Evolutionary conservation across 1,140 invertebrate genomes (phyloP).

Genomic region (Aphis craccivora): DNA sequence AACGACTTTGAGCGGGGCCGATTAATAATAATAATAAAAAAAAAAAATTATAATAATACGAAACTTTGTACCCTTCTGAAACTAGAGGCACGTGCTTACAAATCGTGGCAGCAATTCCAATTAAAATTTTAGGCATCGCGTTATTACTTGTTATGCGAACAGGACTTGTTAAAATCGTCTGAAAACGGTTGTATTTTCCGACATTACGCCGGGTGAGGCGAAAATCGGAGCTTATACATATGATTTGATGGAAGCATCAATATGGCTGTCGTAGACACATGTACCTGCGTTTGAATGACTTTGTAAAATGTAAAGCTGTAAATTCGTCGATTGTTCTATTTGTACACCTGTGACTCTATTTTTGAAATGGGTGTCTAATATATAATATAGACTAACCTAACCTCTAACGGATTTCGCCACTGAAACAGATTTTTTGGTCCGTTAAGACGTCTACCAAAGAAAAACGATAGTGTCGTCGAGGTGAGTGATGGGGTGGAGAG

Average conservation of each 20-base stretch:
- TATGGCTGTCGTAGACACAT: neutral
- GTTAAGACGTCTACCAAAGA: neutral
- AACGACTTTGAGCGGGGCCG: neutral
- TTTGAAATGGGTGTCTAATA: neutral
- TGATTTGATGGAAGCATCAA: neutral
- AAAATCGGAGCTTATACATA: neutral
- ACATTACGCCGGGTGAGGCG: no score
- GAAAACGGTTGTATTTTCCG: neutral
- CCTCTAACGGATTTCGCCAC: neutral
- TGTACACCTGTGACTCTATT: neutral
- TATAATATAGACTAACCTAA: no score
- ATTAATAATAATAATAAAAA: neutral
- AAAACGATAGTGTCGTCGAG: no score
- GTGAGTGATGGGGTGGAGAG: neutral
- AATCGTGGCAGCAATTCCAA: neutral
- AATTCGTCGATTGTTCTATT: neutral
- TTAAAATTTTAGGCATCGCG: neutral
- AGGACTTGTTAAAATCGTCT: neutral
- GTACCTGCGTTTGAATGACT: neutral
- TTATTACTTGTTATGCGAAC: neutral
- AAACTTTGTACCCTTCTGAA: neutral
- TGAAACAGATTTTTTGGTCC: neutral
- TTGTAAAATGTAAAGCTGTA: neutral
- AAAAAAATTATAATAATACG: neutral
- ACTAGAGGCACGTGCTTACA: neutral